phyloP scores from a whole-genome alignment of 1,140 invertebrate genomes.

The Drosophila simulans region DNA sequence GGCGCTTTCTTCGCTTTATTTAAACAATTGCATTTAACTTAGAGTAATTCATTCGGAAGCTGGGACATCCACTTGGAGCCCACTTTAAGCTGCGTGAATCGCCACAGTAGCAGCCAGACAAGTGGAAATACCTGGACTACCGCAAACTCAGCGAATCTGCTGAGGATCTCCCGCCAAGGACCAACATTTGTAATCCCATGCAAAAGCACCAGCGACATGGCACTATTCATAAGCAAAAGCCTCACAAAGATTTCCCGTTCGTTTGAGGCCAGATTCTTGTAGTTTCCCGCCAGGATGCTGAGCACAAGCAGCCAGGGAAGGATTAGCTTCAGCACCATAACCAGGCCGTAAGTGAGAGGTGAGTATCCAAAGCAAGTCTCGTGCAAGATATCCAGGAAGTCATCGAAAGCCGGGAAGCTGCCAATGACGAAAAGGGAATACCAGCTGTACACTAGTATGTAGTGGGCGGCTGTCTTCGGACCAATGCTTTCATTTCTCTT shows the following conservation, averaged over 20 bases:
- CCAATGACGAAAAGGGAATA: slow-evolving; percentile 52
- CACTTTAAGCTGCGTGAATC: slow-evolving; percentile 18
- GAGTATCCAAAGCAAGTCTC: slow-evolving; percentile 35
- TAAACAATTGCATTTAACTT: neutral
- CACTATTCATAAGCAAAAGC: slow-evolving; percentile 41
- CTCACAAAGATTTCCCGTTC: slow-evolving; percentile 31
- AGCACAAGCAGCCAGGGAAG: slow-evolving; percentile 42
- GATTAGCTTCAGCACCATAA: slow-evolving; percentile 34
- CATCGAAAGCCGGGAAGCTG: slow-evolving; percentile 21
- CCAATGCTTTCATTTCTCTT: neutral
- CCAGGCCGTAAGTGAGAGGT: slow-evolving; percentile 6
- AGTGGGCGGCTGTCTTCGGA: slow-evolving; percentile 3
- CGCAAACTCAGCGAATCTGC: slow-evolving; percentile 11
- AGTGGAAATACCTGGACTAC: slow-evolving; percentile 40
- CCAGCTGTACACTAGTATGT: slow-evolving; percentile 52
- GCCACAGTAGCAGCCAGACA: slow-evolving; percentile 18
- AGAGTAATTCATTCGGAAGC: slow-evolving; percentile 8
- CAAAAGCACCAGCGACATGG: slow-evolving; percentile 34
- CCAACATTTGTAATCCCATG: slow-evolving; percentile 6
- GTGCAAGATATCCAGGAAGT: slow-evolving; percentile 13
- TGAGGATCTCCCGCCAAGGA: slow-evolving; percentile 9
- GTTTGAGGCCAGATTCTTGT: neutral
- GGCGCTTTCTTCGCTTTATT: neutral
- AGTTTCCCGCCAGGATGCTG: slow-evolving; percentile 38
- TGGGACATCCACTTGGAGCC: neutral